Evolutionary conservation across 2,797 vertebrate species (phyloP), one percentile per base, ranked within the genome.

Genomic region (Kryptolebias ocellatus): DNA sequence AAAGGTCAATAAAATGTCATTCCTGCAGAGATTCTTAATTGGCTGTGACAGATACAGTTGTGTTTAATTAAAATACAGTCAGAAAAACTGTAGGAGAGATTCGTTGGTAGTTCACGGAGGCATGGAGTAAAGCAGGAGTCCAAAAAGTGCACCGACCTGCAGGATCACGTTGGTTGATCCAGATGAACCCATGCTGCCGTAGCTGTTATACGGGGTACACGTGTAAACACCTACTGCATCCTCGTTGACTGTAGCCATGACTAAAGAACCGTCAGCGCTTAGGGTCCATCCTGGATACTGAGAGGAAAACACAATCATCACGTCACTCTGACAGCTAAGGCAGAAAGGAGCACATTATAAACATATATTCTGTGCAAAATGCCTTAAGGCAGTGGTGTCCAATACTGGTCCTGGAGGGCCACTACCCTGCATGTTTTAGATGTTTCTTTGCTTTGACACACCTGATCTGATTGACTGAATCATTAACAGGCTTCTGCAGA

Each of bases 161-260:
- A 98, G 92, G 61, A 96, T 85, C 18, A 97, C 95, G 0, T 62
- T 88, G 0, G 95, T 96, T 60, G 93, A 89, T 0, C 62, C 79
- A 0, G 97, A 98, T 17, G 90, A 70, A 12, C 97, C 97, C 37
- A 94, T 91, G 0, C 90, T 97, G 49, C 97, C 97, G 0, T 95
- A 96, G 86, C 94, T 95, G 91, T 99, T 99, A 90, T 95, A 95
- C 0, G 97, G 96, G 0, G 95, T 96, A n/a, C 97, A 99, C 0
- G 79, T 87, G 77, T 96, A 98, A 4, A 92, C 76, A 6, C 97
- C 97, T 4, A 92, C 87, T 0, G 92, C 93, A 0, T 98, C 96
- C 0, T 98, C 96, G 0, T 97, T 98, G 6, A 96, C 94, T 1
- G 93, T 93, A 0, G 95, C 93, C 7, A 99, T 92, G 29, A 94